Conservation (phyloP, 2,797 vertebrate species). For the Oceanodroma leucorhoa region DNA sequence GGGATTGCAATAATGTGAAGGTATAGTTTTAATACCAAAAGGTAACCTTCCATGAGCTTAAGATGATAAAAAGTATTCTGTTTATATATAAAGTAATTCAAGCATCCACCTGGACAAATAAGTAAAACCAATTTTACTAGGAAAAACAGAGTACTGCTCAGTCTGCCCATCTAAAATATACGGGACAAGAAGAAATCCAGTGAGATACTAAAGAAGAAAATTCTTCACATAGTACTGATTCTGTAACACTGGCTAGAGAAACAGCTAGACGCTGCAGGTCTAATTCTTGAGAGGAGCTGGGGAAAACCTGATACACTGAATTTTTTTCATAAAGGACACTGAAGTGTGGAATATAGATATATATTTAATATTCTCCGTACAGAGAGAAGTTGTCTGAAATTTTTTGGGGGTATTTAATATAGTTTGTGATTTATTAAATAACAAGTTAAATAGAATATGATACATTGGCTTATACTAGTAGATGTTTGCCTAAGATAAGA, state of each 20-base stretch:
- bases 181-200: not conserved
- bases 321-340: not conserved
- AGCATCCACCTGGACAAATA: not conserved
- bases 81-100: not conserved
- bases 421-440: not conserved
- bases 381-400: not conserved
- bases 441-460: not conserved
- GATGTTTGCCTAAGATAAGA: not conserved
- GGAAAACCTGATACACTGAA: not conserved
- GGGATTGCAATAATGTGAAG: not conserved
- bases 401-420: not conserved
- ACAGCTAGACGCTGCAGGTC: not conserved
- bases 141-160: not conserved
- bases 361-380: not conserved
- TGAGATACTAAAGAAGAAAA: not conserved
- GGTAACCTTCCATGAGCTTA: not conserved
- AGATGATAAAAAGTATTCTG: not conserved
- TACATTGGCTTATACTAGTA: not conserved
- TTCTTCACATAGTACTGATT: not conserved
- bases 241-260: not conserved
- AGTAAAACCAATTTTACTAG: not conserved
- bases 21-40: not conserved
- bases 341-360: not conserved
- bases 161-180: not conserved
- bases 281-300: not conserved